Evolutionary conservation across 30 jellyfish, hydroid and myxozoan genomes (phyloP).

Genomic region (Cassiopea xamachana): DNA sequence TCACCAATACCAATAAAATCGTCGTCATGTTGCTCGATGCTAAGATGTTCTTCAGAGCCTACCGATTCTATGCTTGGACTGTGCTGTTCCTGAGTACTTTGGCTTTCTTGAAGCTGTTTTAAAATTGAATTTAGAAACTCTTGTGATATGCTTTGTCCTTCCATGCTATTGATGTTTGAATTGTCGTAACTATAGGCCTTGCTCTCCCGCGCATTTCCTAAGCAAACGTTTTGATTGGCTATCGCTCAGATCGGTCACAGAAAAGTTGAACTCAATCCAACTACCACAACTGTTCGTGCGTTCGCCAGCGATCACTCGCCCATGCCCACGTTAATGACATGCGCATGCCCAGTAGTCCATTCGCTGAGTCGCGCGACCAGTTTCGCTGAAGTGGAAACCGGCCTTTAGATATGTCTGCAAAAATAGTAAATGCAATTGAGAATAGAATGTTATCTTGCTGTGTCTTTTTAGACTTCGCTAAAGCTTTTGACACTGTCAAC

Average conservation of each 20-base stretch:
- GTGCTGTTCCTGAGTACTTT: background rate
- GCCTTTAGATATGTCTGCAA: background rate
- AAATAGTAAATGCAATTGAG: too few species aligned
- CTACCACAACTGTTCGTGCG: background rate
- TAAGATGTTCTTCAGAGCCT: background rate
- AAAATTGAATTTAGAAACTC: background rate
- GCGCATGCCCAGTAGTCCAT: background rate
- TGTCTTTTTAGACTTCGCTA: too few species aligned
- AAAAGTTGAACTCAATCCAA: background rate
- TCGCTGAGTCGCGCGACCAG: background rate
- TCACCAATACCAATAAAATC: background rate
- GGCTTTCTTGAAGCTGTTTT: background rate
- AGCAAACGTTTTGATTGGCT: background rate
- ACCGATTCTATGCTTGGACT: background rate
- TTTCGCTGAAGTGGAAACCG: background rate
- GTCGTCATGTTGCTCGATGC: background rate
- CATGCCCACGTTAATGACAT: background rate
- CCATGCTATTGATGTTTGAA: background rate
- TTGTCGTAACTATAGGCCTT: background rate
- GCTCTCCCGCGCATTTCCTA: background rate
- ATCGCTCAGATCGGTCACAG: background rate
- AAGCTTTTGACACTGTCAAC: too few species aligned
- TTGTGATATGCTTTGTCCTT: background rate
- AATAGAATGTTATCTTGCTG: too few species aligned
- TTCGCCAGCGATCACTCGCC: background rate